Conservation (phyloP, 1,140 invertebrate genomes). For the Hyphantria cunea region DNA sequence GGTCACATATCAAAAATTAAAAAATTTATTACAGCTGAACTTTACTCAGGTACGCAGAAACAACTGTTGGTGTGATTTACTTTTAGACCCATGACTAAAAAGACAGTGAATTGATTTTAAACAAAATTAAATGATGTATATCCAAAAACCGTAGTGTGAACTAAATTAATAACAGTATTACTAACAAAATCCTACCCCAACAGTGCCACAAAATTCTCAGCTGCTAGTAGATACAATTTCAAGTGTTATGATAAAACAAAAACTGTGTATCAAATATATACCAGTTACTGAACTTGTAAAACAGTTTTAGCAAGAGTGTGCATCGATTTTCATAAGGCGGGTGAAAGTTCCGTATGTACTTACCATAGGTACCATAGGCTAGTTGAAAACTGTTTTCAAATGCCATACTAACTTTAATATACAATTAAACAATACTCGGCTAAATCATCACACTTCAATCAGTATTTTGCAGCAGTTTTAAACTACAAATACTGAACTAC, state of each 20-base stretch:
- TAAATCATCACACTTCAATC: too few relatives aligned
- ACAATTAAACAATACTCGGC: too few relatives aligned
- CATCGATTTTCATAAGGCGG: slow-evolving; percentile 13
- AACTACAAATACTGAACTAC: too few relatives aligned
- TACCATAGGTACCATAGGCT: slow-evolving; percentile 4
- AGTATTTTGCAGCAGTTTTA: too few relatives aligned
- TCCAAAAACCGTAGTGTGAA: not conserved
- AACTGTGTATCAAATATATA: slow-evolving; percentile 6
- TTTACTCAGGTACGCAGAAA: too few relatives aligned
- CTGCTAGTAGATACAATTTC: not conserved
- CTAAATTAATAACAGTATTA: not conserved
- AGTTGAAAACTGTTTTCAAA: slow-evolving; percentile 1
- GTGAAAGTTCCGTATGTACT: not conserved
- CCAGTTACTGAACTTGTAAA: slow-evolving; percentile 1
- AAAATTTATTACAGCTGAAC: too few relatives aligned
- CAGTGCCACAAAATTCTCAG: not conserved
- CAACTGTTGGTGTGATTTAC: too few relatives aligned
- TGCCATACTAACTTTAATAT: too few relatives aligned
- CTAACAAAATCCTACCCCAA: not conserved
- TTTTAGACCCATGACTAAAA: too few relatives aligned
- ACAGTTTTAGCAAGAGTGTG: slow-evolving; percentile 15
- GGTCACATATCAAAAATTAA: too few relatives aligned
- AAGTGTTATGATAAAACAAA: slow-evolving; percentile 1
- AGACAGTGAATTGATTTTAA: too few relatives aligned
- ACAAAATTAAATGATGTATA: too few relatives aligned